Evolutionary conservation across 2,113 vertebrate species (phyloP), one percentile per base, ranked within the genome.

Genomic region (Megaceryle torquata): DNA sequence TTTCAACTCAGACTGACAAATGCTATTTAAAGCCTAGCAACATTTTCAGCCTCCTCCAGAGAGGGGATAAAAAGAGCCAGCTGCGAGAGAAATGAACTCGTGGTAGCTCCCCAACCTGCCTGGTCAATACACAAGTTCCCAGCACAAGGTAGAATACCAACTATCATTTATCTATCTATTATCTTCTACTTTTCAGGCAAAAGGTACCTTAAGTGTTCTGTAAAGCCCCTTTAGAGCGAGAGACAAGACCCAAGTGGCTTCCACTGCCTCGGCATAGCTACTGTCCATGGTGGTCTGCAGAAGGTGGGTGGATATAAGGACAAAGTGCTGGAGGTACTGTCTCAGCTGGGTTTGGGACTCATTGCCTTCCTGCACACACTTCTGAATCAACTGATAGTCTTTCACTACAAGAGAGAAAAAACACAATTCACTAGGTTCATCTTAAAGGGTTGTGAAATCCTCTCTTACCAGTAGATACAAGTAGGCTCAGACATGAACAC

Each of bases 181-280:
- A 15, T 8, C 41, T 24, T 31, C 9, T n/a, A 10, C 0, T 1
- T 10, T 44, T 24, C 57, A 88, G 39, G 33, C 31, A 31, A 70
- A 48, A 65, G 19, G 28, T 97, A 99, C 99, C 99, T 99, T 99
- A 10, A 99, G 98, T 10, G 98, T 99, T 94, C 98, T 99, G 97
- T 99, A 99, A 80, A 99, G 98, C 29, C 99, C 99, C 96, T 99
- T 99, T 3, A 99, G 98, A 41, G 99, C 98, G 1, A 99, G 98
- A 0, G 99, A 99, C 54, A 99, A 97, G 88, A 99, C 99, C 99
- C 99, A 99, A 3, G 99, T 99, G 46, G 99, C 99, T 95, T 99
- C 99, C 92, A 99, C 99, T 1, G 99, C 99, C 83, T 99, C 99
- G 2, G 98, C 37, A 79, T 97, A 98, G 67, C 97, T 97, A 67